Conservation (phyloP, 2,888 invertebrate species). For the Thymelicus sylvestris region DNA sequence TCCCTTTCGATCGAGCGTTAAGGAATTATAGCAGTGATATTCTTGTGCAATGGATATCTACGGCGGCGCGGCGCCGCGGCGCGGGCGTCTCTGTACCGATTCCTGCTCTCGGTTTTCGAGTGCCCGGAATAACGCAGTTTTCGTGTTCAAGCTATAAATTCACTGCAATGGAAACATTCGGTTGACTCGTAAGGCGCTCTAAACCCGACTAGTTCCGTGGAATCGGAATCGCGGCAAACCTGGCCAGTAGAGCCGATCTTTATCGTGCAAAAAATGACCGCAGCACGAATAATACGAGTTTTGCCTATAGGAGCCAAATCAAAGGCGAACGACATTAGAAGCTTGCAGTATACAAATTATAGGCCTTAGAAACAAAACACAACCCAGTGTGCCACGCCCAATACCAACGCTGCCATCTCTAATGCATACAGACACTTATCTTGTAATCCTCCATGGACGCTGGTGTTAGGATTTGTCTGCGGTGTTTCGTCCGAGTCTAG, state of each 20-base stretch:
- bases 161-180: slow-evolving; percentile 18
- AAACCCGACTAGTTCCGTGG: not conserved
- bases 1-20: slow-evolving; percentile 54
- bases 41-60: slow-evolving; percentile 37
- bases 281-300: too few species aligned
- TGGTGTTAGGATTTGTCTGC: slow-evolving; percentile 8
- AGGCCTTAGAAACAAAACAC: too few species aligned
- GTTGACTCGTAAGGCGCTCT: slow-evolving; percentile 8
- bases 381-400: too few species aligned
- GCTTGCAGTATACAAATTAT: too few species aligned
- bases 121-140: slow-evolving; percentile 27
- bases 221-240: too few species aligned
- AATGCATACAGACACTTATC: too few species aligned
- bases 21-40: slow-evolving; percentile 44
- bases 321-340: too few species aligned
- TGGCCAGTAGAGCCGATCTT: too few species aligned
- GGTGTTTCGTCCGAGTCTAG: not conserved
- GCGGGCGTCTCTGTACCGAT: slow-evolving; percentile 28
- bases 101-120: slow-evolving; percentile 22
- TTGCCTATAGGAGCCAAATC: too few species aligned
- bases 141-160: slow-evolving; percentile 30
- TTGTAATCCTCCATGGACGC: not conserved
- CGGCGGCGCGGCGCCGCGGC: too few species aligned
- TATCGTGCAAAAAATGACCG: too few species aligned
- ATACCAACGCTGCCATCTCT: too few species aligned